These are phyloP conservation scores for Heterodera schachtii DNA, from an alignment of 1,140 invertebrate species.

Conservation along the genomic window DNA sequence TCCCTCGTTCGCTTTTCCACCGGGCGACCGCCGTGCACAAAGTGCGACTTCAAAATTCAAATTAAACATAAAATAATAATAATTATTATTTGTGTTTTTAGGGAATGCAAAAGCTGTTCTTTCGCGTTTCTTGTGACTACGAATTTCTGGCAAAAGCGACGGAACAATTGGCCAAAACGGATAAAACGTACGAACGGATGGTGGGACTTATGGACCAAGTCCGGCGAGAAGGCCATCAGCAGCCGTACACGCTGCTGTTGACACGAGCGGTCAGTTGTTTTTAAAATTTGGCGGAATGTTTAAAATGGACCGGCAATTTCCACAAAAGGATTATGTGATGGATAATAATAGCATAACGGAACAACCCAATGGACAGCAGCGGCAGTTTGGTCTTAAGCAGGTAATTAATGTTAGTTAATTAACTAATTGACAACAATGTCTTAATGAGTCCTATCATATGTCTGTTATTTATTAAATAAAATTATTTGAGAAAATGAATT, in stretches of 20 bases:
- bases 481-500: too few relatives aligned
- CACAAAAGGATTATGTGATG: too few relatives aligned
- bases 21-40: conserved; percentile 59
- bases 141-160: conserved; percentile 59
- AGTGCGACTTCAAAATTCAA: conserved; percentile 31
- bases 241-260: conserved; percentile 53
- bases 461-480: too few relatives aligned
- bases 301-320: too few relatives aligned
- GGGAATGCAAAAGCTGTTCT: conserved; percentile 61
- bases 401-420: too few relatives aligned
- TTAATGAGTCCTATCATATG: too few relatives aligned
- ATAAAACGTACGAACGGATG: conserved; percentile 57
- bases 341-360: too few relatives aligned
- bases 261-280: conserved; percentile 55
- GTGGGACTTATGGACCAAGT: conserved; percentile 54
- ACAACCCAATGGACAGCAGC: too few relatives aligned
- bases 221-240: conserved; percentile 44
- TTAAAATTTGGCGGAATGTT: conserved; percentile 19
- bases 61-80: background rate
- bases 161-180: conserved; percentile 55
- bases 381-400: too few relatives aligned
- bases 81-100: conserved; percentile 25
- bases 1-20: conserved; percentile 55
- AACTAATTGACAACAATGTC: too few relatives aligned
- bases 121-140: conserved; percentile 59